Evolutionary conservation across 2,888 invertebrate genomes (phyloP).

Genomic region (Pseudococcus jackbeardsleyi): DNA sequence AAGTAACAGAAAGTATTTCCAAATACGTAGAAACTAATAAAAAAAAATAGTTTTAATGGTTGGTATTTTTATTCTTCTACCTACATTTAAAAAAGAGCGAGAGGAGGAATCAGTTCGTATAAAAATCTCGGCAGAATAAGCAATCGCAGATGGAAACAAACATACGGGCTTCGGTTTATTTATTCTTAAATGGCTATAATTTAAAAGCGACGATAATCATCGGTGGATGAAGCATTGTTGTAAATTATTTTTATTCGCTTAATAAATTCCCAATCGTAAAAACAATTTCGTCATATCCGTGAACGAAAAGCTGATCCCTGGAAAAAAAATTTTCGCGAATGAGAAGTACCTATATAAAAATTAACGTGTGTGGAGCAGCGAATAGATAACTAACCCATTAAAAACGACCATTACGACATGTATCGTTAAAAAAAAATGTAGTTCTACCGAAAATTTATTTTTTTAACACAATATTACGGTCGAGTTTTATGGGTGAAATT

Average conservation of each 20-base stretch:
- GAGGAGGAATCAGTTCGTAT: neutral
- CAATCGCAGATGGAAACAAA: constrained; percentile 7
- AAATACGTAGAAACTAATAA: constrained; percentile 61
- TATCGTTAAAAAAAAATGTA: constrained; percentile 29
- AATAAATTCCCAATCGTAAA: constrained; percentile 60
- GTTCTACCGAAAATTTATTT: constrained; percentile 34
- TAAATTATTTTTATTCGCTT: constrained; percentile 60
- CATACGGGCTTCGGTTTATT: constrained; percentile 35
- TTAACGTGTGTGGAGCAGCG: no score
- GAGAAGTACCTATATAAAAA: no score
- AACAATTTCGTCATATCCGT: constrained; percentile 53
- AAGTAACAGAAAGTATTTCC: constrained; percentile 64
- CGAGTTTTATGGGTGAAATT: constrained; percentile 21
- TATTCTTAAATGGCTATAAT: constrained; percentile 36
- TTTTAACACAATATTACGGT: constrained; percentile 29
- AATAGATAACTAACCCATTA: neutral
- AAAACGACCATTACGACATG: constrained; percentile 16
- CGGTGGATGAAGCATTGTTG: constrained; percentile 57
- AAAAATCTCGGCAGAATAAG: constrained; percentile 19
- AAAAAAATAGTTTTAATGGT: constrained; percentile 61
- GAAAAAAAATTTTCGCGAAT: constrained; percentile 37
- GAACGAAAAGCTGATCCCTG: neutral
- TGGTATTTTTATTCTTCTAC: constrained; percentile 60
- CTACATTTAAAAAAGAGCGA: neutral
- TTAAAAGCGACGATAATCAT: constrained; percentile 58